These are phyloP conservation scores for Etheostoma spectabile DNA, from an alignment of 2,113 vertebrate species.

Conservation along the genomic window DNA sequence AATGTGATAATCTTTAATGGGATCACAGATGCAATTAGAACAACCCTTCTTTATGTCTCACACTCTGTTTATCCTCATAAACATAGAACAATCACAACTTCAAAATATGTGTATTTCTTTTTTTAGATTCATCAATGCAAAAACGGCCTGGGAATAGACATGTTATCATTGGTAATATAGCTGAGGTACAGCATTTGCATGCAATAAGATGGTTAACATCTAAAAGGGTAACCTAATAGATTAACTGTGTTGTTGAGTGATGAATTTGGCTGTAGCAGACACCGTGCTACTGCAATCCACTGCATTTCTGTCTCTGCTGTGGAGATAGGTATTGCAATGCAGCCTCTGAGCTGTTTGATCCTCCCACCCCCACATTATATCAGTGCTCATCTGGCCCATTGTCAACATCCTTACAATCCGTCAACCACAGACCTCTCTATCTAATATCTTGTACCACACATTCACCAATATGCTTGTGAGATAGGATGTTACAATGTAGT, in stretches of 20 bases:
- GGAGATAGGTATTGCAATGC: too few relatives aligned
- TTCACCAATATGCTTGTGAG: neutral
- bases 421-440: constrained; percentile 21
- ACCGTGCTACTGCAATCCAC: constrained; percentile 24
- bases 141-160: neutral
- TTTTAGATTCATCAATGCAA: neutral
- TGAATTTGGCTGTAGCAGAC: constrained; percentile 41
- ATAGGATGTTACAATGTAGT: neutral
- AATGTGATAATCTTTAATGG: constrained; percentile 2
- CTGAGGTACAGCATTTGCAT: constrained; percentile 30
- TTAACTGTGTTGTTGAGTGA: constrained; percentile 27
- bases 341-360: constrained; percentile 57
- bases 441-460: constrained; percentile 17
- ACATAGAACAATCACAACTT: neutral
- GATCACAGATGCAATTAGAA: constrained; percentile 8
- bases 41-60: neutral
- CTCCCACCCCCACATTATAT: constrained; percentile 63
- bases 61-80: neutral
- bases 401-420: constrained; percentile 47
- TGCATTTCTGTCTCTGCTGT: constrained; percentile 23
- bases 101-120: neutral
- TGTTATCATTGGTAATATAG: neutral
- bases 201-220: constrained; percentile 8
- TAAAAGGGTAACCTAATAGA: constrained; percentile 24
- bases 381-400: constrained; percentile 45